Evolutionary conservation across 2,113 vertebrate genomes (phyloP).

Genomic region (Lonchura striata): DNA sequence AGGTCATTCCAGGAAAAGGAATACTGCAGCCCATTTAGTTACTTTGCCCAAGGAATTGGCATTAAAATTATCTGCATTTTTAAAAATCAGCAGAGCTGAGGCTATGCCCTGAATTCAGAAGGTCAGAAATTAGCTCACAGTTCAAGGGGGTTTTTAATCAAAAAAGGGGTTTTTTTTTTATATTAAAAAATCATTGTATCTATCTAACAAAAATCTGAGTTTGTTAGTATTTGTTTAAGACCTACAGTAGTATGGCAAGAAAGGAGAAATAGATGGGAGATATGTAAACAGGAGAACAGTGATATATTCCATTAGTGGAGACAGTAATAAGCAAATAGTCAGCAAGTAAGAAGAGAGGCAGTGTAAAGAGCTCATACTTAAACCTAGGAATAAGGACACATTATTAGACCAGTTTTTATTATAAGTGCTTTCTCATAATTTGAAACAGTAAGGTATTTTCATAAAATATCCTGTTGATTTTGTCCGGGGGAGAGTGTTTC

Average conservation of each 20-base stretch:
- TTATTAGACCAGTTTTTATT: neutral
- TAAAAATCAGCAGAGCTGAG: neutral
- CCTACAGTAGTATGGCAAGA: neutral
- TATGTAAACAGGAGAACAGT: neutral
- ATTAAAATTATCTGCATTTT: neutral
- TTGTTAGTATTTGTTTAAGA: neutral
- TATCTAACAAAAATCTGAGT: neutral
- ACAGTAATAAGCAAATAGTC: neutral
- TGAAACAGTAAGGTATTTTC: neutral
- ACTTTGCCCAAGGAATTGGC: neutral
- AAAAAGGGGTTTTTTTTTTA: too few species aligned
- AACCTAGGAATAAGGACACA: neutral
- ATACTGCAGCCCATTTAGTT: neutral
- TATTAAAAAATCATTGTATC: neutral
- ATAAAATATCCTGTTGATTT: neutral
- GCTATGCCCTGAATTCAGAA: neutral
- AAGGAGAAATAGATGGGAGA: neutral
- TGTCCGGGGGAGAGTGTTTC: neutral
- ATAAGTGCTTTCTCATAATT: neutral
- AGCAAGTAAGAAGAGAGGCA: neutral
- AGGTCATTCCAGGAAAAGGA: conserved; percentile 8
- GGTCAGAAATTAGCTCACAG: neutral
- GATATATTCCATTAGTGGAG: neutral
- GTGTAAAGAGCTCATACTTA: neutral
- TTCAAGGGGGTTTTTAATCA: rapidly evolving